phyloP scores from a whole-genome alignment of 2,888 invertebrate species.

The Rhabditophanes sp. region DNA sequence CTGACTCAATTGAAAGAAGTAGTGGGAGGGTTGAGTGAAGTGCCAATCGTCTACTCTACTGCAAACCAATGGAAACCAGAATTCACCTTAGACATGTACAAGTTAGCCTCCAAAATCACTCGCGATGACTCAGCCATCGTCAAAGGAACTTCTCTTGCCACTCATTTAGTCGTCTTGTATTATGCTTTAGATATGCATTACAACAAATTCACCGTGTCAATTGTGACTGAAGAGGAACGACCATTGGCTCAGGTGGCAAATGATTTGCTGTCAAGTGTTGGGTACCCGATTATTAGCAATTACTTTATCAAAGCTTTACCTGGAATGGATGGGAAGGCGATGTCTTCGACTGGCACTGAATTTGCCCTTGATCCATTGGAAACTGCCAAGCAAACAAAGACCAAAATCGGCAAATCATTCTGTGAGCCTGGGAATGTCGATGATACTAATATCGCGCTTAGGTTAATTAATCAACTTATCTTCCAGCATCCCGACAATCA shows the following conservation, averaged over 20 bases:
- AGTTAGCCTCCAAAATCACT: conserved; percentile 34
- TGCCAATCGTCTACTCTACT: conserved; percentile 10
- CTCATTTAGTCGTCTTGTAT: conserved; percentile 20
- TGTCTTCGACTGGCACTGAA: conserved; percentile 22
- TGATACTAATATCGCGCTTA: conserved; percentile 26
- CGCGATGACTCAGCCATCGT: conserved; percentile 29
- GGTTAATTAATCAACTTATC: conserved; percentile 21
- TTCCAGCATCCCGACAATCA: conserved; percentile 24
- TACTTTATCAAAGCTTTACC: conserved; percentile 15
- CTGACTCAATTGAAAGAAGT: conserved; percentile 8
- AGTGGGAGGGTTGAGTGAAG: conserved; percentile 9
- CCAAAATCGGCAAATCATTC: conserved; percentile 31
- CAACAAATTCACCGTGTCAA: conserved; percentile 13
- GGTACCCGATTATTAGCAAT: conserved; percentile 13
- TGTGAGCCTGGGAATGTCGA: conserved; percentile 37
- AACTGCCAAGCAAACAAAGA: conserved; percentile 32
- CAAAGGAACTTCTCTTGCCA: conserved; percentile 12
- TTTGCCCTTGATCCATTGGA: conserved; percentile 31
- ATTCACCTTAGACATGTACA: conserved; percentile 39
- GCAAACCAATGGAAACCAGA: conserved; percentile 19
- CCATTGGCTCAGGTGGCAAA: conserved; percentile 9
- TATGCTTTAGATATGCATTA: conserved; percentile 14
- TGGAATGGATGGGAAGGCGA: conserved; percentile 23
- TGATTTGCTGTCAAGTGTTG: too few species aligned
- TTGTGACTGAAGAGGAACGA: conserved; percentile 13